Evolutionary conservation across 2,888 invertebrate genomes (phyloP), one percentile per base, ranked within the genome.

Genomic region (Harpalus rufipes): DNA sequence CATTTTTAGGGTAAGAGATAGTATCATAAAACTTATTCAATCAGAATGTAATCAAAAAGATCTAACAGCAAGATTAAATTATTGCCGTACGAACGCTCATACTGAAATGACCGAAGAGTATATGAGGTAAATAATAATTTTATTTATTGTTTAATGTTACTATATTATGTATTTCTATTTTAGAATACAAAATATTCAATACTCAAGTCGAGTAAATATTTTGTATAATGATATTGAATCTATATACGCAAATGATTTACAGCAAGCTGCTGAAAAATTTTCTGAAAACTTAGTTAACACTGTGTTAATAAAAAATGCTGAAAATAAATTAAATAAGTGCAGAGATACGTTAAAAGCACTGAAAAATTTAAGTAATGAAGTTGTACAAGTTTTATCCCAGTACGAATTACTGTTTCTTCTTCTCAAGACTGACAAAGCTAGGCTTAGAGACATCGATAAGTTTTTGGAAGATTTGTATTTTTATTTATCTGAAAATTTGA

Each of bases 401-500:
- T 76, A 61, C 59, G 8, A 44, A 18, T 61, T 83, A 41, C 5
- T 83, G 8, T 41, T 74, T 76, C 16, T 76, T n/a, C 39, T 83
- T 25, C 44, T 83, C 16, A 83, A 83, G 10, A 83, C 58, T 44
- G 83, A 83, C 44, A 83, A 83, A 76, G 74, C 12, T 16, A 58
- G 59, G 12, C 56, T 83, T 4, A 32, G 74, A 59, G 58, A 32
- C 21, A 74, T 83, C 14, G 72, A 83, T 41, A 83, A 74, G 25
- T 83, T 83, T 74, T 41, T 83, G 16, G 83, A 83, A 41, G 83
- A 83, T 59, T 12, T 72, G 4, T 76, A 83, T 61, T 83, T 83
- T 72, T 83, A 83, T 61, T 61, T 44, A 0, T 58, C 83, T 7
- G 59, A 59, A 16, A 63, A 74, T 83, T 21, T 58, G 8, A 74